Conservation (phyloP, 2,797 vertebrate species). For the Gymnoscopelus braueri region DNA sequence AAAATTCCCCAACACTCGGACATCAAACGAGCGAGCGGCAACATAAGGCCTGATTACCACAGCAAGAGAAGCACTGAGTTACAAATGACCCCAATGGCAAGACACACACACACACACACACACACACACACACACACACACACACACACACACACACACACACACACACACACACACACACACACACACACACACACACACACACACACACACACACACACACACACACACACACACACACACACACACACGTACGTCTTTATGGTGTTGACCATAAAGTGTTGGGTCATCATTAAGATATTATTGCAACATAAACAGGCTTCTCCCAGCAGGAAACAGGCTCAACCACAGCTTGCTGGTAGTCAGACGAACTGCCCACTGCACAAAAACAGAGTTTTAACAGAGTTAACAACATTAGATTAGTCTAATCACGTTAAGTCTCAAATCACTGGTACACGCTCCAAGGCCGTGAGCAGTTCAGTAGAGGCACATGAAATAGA, state of each 20-base stretch:
- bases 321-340: neutral
- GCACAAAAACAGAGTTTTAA: neutral
- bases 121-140: neutral
- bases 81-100: slow-evolving; percentile 41
- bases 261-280: slow-evolving; percentile 7
- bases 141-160: too few species aligned
- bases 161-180: too few species aligned
- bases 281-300: neutral
- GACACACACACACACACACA: slow-evolving; percentile 1
- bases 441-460: neutral
- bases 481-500: too few species aligned
- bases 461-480: neutral
- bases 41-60: slow-evolving; percentile 39
- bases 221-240: neutral
- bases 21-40: slow-evolving; percentile 30
- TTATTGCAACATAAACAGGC: slow-evolving; percentile 16
- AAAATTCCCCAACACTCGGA: slow-evolving; percentile 41
- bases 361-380: neutral
- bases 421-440: neutral
- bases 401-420: neutral
- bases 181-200: too few species aligned
- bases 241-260: slow-evolving; percentile 28
- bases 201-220: slow-evolving; percentile 9
- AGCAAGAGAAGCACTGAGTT: slow-evolving; percentile 8
- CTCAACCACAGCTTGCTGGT: neutral